Percentiles rank a stretch among this genome's conserved stretches.
Evolutionary conservation across 2,888 invertebrate genomes (phyloP).

Genomic region (Meiosimyza decipiens): DNA sequence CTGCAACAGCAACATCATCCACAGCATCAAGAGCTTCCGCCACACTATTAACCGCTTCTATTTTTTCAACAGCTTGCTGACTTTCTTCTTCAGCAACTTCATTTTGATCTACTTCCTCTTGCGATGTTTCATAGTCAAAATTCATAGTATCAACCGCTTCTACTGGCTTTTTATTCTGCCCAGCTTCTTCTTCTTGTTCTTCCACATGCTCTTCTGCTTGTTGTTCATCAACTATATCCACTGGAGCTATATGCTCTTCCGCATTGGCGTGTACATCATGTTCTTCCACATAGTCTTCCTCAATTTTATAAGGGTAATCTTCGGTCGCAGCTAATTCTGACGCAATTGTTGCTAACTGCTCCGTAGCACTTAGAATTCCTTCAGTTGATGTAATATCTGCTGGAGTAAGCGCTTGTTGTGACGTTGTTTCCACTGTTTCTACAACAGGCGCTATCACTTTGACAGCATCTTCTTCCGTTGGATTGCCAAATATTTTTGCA

Average conservation of each 20-base stretch:
- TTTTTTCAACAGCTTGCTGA: constrained; percentile 5
- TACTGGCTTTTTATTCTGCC: constrained; percentile 20
- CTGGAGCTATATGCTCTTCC: neutral
- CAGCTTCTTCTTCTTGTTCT: constrained; percentile 18
- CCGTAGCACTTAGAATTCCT: neutral
- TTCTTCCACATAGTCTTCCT: constrained; percentile 59
- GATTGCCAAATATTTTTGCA: neutral
- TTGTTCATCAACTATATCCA: constrained; percentile 30
- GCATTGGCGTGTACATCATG: constrained; percentile 19
- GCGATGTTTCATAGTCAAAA: constrained; percentile 58
- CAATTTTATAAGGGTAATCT: constrained; percentile 64
- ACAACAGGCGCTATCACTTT: constrained; percentile 38
- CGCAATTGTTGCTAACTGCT: constrained; percentile 44
- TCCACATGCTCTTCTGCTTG: constrained; percentile 24
- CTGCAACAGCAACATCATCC: constrained; percentile 15
- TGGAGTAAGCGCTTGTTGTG: neutral
- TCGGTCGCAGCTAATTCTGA: constrained; percentile 47
- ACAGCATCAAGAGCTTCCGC: constrained; percentile 8
- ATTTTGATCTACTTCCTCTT: constrained; percentile 40
- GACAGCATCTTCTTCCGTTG: neutral
- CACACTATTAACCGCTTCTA: neutral
- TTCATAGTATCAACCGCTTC: constrained; percentile 57
- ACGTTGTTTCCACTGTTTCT: constrained; percentile 15
- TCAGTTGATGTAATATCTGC: constrained; percentile 23
- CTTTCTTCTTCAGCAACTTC: constrained; percentile 16